Base-by-base conservation (phyloP, 2,888 invertebrate genomes). In the Philaethria dido region DNA sequence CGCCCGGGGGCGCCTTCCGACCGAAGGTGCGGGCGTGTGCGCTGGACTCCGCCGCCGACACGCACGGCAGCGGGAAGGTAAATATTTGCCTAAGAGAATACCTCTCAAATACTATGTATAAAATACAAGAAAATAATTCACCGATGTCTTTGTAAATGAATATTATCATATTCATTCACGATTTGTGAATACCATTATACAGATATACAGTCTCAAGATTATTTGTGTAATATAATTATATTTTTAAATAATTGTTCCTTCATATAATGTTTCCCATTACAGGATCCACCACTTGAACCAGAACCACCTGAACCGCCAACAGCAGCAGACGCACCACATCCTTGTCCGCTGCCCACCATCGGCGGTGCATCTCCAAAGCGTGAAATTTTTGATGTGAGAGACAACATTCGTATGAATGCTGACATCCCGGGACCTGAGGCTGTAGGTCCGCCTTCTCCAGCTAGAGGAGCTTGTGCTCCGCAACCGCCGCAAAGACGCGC, bases 361-460 rank as follows among this genome's bases (percentile, higher is more conserved):
- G 91, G 91, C 68, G 91, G 92, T 25, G 91, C 90, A 20, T 92
- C 92, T 60, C 92, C 92, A 14, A 91, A 86, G 81, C 89, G 84
- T 71, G 93, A 84, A 79, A 78, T 84, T 61, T 88, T 85, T 70
- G 90, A 89, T 72, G 88, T 86, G 70, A 88, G 89, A 66, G 91
- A 85, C 69, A 85, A 82, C 68, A 75, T 86, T 50, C 84, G 92
- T 76, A 80, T 92, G 70, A 81, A 87, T 71, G 80, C 83, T 75
- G 82, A 88, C 70, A 79, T 84, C 42, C 84, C 86, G 6, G 85
- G 86, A 11, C 84, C 89, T 20, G 92, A 89, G 70, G 85, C 87
- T 9, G 69, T 85, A n/a, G 95, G 95, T 1, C 95, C 95, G 1
- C 95, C 95, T 0, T 95, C 95, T 60, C 95, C 95, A 0, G 95